Conservation (phyloP, 2,888 invertebrate species). For the Leptinotarsa rubiginosa region DNA sequence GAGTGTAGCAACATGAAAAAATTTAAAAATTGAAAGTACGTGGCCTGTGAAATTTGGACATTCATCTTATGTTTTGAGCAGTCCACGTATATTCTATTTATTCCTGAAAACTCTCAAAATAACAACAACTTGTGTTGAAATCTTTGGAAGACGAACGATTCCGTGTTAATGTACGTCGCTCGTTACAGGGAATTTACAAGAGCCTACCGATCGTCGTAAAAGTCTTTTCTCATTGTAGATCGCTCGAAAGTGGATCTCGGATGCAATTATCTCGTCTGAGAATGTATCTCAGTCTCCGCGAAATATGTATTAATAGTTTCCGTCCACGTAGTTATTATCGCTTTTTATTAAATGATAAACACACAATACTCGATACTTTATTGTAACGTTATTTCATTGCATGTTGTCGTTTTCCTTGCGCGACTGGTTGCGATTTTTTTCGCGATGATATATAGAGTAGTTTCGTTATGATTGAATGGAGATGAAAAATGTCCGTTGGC, state of each 20-base stretch:
- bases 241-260: conserved; percentile 1
- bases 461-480: conserved; percentile 19
- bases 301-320: conserved; percentile 38
- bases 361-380: conserved; percentile 6
- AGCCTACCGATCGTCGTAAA: conserved; percentile 3
- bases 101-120: no score
- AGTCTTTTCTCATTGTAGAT: conserved; percentile 9
- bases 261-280: conserved; percentile 47
- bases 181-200: conserved; percentile 19
- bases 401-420: neutral
- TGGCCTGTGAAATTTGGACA: no score
- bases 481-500: neutral
- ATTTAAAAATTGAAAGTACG: no score
- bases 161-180: neutral
- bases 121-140: neutral
- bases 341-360: conserved; percentile 17
- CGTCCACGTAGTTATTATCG: conserved; percentile 13
- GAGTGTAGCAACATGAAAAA: no score
- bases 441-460: conserved; percentile 15
- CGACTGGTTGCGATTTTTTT: conserved; percentile 13
- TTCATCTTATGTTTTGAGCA: no score
- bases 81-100: no score
- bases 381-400: conserved; percentile 8
- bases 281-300: conserved; percentile 40
- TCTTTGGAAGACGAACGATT: neutral